phyloP scores from a whole-genome alignment of 2,888 invertebrate species.

The Carcina quercana region DNA sequence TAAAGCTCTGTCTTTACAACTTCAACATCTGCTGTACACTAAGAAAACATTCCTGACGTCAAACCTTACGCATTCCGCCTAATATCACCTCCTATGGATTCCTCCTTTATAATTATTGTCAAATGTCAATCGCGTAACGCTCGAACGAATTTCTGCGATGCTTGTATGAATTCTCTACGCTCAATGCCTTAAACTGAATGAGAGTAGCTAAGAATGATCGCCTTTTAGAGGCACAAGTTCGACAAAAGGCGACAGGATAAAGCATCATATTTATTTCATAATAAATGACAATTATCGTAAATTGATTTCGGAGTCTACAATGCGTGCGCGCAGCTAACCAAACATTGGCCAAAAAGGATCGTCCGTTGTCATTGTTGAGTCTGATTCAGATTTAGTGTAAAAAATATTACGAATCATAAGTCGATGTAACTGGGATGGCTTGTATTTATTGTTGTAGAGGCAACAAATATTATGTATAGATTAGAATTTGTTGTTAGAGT shows the following conservation, averaged over 20 bases:
- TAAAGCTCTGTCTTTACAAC: no score
- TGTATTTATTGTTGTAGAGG: constrained; percentile 51
- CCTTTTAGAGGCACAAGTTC: constrained; percentile 40
- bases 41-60: constrained; percentile 58
- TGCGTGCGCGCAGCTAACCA: constrained; percentile 77
- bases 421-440: constrained; percentile 35
- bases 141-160: constrained; percentile 50
- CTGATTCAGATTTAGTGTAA: constrained; percentile 25
- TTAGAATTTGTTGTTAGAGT: constrained; percentile 29
- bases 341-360: constrained; percentile 78
- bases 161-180: constrained; percentile 57
- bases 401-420: constrained; percentile 36
- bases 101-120: constrained; percentile 65
- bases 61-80: constrained; percentile 50
- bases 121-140: constrained; percentile 49
- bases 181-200: constrained; percentile 47
- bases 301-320: constrained; percentile 66
- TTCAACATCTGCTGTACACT: constrained; percentile 59
- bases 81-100: constrained; percentile 50
- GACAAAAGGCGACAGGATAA: constrained; percentile 47
- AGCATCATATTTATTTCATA: constrained; percentile 73
- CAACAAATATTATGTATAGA: constrained; percentile 58
- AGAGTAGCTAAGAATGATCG: constrained; percentile 26
- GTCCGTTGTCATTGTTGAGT: constrained; percentile 58
- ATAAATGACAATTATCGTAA: constrained; percentile 74